phyloP scores from a whole-genome alignment of 2,888 invertebrate species.

The Anarsia innoxiella region DNA sequence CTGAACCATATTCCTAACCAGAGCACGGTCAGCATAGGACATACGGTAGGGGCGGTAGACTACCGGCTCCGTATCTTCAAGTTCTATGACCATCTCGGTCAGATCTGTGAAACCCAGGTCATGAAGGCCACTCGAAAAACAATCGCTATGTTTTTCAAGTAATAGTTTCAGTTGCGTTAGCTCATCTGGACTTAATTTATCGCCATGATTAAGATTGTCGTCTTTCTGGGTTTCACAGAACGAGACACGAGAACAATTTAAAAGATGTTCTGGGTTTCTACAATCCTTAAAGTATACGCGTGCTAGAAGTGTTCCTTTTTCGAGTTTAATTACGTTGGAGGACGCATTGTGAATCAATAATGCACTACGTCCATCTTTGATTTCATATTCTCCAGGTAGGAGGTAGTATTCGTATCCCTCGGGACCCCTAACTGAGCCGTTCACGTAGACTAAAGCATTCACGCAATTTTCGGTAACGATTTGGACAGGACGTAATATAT shows the following conservation, averaged over 20 bases:
- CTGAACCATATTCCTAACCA: conserved; percentile 18
- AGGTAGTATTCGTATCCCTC: conserved; percentile 11
- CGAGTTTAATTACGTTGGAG: background rate
- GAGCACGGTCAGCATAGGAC: conserved; percentile 14
- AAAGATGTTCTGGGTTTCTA: background rate
- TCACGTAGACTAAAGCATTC: background rate
- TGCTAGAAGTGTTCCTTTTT: background rate
- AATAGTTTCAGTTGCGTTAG: conserved; percentile 4
- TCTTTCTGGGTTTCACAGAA: background rate
- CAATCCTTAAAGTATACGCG: background rate
- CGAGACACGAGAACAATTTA: background rate
- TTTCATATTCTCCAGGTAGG: conserved; percentile 9
- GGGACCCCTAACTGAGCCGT: background rate
- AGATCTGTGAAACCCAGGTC: background rate
- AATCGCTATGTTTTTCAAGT: background rate
- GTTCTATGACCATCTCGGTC: conserved; percentile 12
- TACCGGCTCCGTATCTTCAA: conserved; percentile 16
- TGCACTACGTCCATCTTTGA: background rate
- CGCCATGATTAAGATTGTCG: conserved; percentile 2
- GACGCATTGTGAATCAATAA: background rate
- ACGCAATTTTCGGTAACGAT: background rate
- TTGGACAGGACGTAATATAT: background rate
- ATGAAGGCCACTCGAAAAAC: background rate
- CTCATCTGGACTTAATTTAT: conserved; percentile 1
- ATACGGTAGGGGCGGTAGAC: conserved; percentile 21